These are phyloP conservation scores for Eulemur rubriventer DNA, from an alignment of 2,797 vertebrate species.

Conservation along the genomic window DNA sequence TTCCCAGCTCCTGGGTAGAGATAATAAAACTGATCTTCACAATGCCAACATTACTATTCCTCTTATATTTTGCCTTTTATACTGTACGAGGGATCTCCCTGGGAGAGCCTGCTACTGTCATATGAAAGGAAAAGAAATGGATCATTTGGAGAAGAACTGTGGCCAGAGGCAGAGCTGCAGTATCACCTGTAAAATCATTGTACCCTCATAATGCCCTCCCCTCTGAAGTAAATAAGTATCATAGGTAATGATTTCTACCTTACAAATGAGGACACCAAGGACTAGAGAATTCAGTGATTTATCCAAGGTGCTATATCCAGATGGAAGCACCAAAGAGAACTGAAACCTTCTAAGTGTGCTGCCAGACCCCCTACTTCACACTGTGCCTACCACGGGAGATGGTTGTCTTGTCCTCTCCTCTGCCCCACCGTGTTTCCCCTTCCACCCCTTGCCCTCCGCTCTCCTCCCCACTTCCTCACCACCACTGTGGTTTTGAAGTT, in stretches of 20 bases:
- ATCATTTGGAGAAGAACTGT: neutral
- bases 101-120: no score
- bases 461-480: neutral
- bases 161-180: neutral
- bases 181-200: neutral
- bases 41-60: neutral
- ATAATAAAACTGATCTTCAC: neutral
- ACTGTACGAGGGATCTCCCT: neutral
- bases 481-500: neutral
- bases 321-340: neutral
- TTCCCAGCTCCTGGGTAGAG: neutral
- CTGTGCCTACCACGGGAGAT: neutral
- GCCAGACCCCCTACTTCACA: neutral
- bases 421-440: no score
- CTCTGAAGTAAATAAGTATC: neutral
- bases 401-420: no score
- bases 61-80: neutral
- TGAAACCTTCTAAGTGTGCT: neutral
- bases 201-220: neutral
- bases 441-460: neutral
- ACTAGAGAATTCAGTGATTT: neutral
- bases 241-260: neutral
- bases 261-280: neutral
- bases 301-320: neutral
- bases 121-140: neutral